Evolutionary conservation across 2,888 invertebrate genomes (phyloP).

Genomic region (Bimastos eiseni): DNA sequence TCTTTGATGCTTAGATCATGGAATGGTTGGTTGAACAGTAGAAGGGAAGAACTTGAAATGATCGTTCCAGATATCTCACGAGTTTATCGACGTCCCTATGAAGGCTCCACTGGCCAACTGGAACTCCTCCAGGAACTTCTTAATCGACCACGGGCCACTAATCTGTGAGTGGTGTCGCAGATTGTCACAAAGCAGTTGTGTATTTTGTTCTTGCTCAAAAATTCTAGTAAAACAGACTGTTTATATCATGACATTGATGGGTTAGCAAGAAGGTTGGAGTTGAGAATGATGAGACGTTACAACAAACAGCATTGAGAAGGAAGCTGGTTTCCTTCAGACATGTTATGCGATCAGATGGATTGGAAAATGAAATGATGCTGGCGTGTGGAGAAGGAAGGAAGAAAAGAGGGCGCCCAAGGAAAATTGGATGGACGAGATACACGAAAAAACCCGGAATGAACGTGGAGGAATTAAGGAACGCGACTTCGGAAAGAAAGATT

Average conservation of each 20-base stretch:
- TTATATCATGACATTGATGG: not conserved
- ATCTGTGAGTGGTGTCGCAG: conserved; percentile 49
- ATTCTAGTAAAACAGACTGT: not conserved
- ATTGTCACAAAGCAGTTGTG: not conserved
- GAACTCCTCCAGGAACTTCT: conserved; percentile 54
- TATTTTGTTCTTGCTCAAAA: not conserved
- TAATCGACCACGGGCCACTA: conserved; percentile 53
- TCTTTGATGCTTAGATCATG: conserved; percentile 54
- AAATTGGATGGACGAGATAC: too few species aligned
- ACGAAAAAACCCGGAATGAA: too few species aligned
- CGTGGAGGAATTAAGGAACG: too few species aligned
- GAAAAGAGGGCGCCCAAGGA: too few species aligned
- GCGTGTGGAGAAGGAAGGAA: too few species aligned
- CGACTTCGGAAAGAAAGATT: too few species aligned
- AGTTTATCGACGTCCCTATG: conserved; percentile 55
- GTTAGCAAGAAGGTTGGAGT: too few species aligned
- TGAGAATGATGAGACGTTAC: too few species aligned
- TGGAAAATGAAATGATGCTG: too few species aligned
- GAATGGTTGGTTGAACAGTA: conserved; percentile 54
- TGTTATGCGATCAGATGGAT: too few species aligned
- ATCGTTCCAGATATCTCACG: conserved; percentile 61
- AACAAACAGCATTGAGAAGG: too few species aligned
- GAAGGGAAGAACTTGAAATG: conserved; percentile 48
- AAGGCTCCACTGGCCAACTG: conserved; percentile 47
- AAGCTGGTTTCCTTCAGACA: too few species aligned